phyloP scores from a whole-genome alignment of 2,888 invertebrate species.

The Zootermopsis nevadensis region DNA sequence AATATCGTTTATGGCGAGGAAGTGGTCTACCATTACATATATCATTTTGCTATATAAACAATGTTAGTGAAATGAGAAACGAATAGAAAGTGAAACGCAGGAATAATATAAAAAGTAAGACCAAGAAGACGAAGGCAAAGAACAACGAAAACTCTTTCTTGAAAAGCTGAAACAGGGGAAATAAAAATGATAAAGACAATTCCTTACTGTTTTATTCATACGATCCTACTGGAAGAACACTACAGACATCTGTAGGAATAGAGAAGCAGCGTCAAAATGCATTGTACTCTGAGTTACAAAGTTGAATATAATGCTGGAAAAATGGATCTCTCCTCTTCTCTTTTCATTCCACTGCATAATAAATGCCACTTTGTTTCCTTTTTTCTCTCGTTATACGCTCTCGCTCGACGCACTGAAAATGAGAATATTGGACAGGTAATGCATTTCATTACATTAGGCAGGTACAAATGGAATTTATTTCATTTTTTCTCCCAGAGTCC shows the following conservation, averaged over 20 bases:
- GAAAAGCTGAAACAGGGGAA: not conserved
- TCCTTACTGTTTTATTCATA: slow-evolving; percentile 18
- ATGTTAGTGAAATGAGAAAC: not conserved
- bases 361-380: not conserved
- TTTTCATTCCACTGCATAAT: slow-evolving; percentile 12
- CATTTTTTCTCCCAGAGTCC: not conserved
- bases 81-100: not conserved
- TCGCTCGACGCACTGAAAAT: not conserved
- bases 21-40: not conserved
- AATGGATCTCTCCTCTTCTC: not conserved
- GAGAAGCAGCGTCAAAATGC: not conserved
- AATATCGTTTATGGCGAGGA: not conserved
- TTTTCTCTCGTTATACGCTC: not conserved
- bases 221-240: not conserved
- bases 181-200: slow-evolving; percentile 27
- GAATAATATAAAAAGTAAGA: not conserved
- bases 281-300: not conserved
- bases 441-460: not conserved
- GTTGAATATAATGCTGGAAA: not conserved
- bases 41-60: not conserved
- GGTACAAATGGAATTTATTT: not conserved
- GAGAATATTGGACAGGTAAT: not conserved
- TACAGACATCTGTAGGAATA: not conserved
- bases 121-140: not conserved
- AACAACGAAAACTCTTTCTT: slow-evolving; percentile 3